These are phyloP conservation scores for Recurvirostra avosetta DNA, from an alignment of 2,113 vertebrate genomes.

Conservation along the genomic window DNA sequence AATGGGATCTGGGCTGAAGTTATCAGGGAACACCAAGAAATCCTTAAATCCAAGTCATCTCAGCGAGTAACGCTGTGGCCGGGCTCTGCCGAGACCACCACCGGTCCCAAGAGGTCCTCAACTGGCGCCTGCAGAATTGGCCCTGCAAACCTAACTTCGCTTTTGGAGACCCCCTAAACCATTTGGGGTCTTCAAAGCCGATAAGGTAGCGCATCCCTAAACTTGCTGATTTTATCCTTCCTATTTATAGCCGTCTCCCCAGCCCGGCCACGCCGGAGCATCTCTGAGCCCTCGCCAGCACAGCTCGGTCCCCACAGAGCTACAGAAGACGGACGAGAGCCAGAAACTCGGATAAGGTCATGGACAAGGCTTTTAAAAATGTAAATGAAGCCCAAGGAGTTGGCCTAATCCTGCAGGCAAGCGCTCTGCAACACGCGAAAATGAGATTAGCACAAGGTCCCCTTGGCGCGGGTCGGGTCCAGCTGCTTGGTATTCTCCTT, in stretches of 20 bases:
- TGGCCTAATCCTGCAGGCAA: background rate
- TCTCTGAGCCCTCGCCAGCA: background rate
- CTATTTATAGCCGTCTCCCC: background rate
- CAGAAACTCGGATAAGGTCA: background rate
- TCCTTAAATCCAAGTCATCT: background rate
- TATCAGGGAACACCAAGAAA: background rate
- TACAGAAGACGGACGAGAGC: background rate
- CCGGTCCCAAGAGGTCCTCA: background rate
- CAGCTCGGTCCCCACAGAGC: background rate
- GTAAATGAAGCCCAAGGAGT: background rate
- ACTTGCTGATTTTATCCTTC: background rate
- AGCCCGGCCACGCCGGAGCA: rapidly evolving
- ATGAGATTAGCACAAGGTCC: slow-evolving; percentile 40
- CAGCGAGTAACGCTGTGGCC: rapidly evolving
- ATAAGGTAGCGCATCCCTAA: background rate
- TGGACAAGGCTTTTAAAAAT: background rate
- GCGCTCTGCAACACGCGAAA: background rate
- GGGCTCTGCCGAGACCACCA: background rate
- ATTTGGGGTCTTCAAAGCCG: background rate
- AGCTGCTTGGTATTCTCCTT: slow-evolving; percentile 38
- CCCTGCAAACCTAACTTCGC: background rate
- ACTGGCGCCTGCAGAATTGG: background rate
- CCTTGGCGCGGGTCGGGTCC: background rate
- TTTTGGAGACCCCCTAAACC: background rate
- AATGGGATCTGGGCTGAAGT: background rate